phyloP scores from a whole-genome alignment of 1,140 invertebrate species.

The Mactra quadrangularis region DNA sequence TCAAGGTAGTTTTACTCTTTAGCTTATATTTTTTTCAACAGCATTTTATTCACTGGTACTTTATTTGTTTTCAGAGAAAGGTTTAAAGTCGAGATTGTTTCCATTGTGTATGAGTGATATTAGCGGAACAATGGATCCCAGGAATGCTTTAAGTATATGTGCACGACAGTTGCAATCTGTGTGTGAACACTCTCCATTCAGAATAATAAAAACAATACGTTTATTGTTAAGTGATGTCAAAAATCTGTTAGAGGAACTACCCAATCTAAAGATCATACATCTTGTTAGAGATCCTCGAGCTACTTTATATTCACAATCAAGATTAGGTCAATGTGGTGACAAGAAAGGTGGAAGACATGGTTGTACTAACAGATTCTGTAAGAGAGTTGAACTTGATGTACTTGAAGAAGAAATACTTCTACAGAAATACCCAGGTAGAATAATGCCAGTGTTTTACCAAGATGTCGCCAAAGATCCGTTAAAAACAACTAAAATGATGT shows the following conservation, averaged over 20 bases:
- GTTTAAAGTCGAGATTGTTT: conserved; percentile 19
- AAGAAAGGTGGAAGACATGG: background rate
- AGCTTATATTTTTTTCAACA: too few relatives aligned
- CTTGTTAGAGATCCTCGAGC: conserved; percentile 52
- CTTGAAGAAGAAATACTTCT: conserved; percentile 10
- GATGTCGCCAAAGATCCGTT: conserved; percentile 43
- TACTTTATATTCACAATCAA: conserved; percentile 26
- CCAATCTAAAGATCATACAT: conserved; percentile 50
- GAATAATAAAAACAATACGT: conserved; percentile 55
- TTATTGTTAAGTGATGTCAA: conserved; percentile 1
- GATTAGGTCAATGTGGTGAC: background rate
- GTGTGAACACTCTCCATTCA: too few relatives aligned
- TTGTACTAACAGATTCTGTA: conserved; percentile 37
- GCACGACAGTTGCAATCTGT: conserved; percentile 13
- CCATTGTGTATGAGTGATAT: background rate
- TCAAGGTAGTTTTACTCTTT: too few relatives aligned
- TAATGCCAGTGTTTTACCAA: conserved; percentile 49
- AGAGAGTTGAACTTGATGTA: conserved; percentile 42
- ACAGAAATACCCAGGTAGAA: background rate
- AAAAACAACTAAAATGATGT: conserved; percentile 27
- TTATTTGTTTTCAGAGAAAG: conserved; percentile 21
- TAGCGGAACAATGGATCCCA: background rate
- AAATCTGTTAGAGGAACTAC: conserved; percentile 40
- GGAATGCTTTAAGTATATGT: background rate
- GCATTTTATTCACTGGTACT: background rate